A percentile compares a stretch with the other conserved stretches of the same genome.
Conservation (phyloP, 2,797 vertebrate species). For the Cyclopterus lumpus region DNA sequence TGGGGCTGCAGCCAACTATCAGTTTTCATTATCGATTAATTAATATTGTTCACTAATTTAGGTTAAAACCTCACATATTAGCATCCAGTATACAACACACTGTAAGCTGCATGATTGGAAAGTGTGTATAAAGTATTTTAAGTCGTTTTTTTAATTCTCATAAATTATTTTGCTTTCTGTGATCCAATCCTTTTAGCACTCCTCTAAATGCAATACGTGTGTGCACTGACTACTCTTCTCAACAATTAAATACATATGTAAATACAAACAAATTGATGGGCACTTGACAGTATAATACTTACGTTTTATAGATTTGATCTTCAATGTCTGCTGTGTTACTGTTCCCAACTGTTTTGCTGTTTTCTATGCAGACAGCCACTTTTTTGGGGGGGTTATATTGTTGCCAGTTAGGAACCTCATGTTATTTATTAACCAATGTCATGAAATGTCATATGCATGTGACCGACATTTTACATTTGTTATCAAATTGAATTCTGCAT, state of each 20-base stretch:
- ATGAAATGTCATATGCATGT: not conserved
- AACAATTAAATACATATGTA: not conserved
- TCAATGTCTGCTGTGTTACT: not conserved
- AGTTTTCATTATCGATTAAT: not conserved
- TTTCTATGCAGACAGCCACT: not conserved
- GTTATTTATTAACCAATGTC: not conserved
- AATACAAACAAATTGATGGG: not conserved
- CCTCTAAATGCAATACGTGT: not conserved
- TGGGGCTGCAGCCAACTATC: not conserved
- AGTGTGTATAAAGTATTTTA: not conserved
- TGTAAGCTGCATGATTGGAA: not conserved
- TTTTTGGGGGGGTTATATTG: not conserved
- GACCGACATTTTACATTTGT: not conserved
- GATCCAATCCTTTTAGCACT: not conserved
- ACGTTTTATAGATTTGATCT: not conserved
- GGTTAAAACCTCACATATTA: not conserved
- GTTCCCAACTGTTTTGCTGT: not conserved
- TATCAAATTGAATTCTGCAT: not conserved
- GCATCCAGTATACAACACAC: not conserved
- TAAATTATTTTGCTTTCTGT: not conserved
- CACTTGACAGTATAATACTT: not conserved
- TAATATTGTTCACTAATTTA: not conserved
- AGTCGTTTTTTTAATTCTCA: not conserved
- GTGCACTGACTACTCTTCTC: not conserved
- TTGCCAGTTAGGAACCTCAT: not conserved